Evolutionary conservation across 1,140 invertebrate species (phyloP), one percentile per base, ranked within the genome.

Genomic region (Maniola jurtina): DNA sequence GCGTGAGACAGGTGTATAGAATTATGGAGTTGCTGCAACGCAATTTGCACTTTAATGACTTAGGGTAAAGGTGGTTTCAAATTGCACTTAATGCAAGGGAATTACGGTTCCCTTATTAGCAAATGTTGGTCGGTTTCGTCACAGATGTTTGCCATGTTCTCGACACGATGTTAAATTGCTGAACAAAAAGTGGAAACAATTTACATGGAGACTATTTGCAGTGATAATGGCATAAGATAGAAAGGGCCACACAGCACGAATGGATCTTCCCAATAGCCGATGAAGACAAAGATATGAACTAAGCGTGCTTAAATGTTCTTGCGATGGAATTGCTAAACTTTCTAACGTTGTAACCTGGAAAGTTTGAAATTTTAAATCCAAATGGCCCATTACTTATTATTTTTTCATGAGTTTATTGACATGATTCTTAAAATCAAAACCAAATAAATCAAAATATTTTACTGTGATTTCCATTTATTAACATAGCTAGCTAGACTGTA

Each of bases 1-100:
- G 76, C 67, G 57, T 68, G 58, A 80, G 75, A 84, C 84, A 86
- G 83, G 84, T 86, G 83, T 76, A 81, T 71, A 74, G 65, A 61
- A 71, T 66, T 67, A 67, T 70, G 56, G 33, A 35, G 8, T 61
- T 58, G 47, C 60, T 68, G 14, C 66, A 70, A 67, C 57, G 15
- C 56, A 84, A 75, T 70, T 71, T 63, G 55, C 69, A 63, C 62
- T 68, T 74, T 77, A 72, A 62, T 38, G 7, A 50, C 35, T 63
- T 61, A 61, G 16, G 64, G 70, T 75, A 79, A 72, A 75, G 73
- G 70, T 74, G 47, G 63, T 70, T 79, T 79, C 82, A 48, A 67
- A 64, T 67, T 73, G 59, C 15, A 58, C 34, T 50, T 56, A 52
- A 62, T 47, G 55, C 45, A 69, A 63, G 71, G 75, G 66, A 80